phyloP scores from a whole-genome alignment of 2,113 vertebrate species.

The Carettochelys insculpta region DNA sequence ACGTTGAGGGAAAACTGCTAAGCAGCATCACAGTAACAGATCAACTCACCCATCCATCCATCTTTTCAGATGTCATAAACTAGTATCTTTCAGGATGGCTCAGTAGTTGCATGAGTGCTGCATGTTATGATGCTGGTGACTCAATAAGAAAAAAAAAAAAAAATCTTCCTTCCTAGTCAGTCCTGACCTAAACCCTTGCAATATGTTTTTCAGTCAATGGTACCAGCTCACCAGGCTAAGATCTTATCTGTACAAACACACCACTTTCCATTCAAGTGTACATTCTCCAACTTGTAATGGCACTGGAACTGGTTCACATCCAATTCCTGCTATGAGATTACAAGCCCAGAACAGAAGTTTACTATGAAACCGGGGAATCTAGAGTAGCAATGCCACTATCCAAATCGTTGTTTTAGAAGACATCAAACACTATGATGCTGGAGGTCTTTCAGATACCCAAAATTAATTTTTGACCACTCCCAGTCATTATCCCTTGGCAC shows the following conservation, averaged over 20 bases:
- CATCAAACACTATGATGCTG: rapidly evolving
- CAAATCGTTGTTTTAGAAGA: not conserved
- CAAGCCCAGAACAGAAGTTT: not conserved
- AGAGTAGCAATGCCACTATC: not conserved
- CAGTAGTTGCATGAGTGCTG: rapidly evolving
- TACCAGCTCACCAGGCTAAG: not conserved
- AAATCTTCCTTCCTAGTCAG: not conserved
- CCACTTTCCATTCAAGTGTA: not conserved
- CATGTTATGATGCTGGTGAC: rapidly evolving
- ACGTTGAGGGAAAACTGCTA: too few relatives aligned
- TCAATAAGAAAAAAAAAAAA: rapidly evolving
- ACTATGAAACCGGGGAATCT: not conserved
- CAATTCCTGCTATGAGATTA: not conserved
- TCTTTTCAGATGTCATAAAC: not conserved
- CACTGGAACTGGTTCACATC: not conserved
- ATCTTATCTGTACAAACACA: rapidly evolving
- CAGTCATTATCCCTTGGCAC: not conserved
- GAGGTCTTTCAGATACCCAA: not conserved
- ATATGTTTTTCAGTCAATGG: not conserved
- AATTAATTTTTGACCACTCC: not conserved
- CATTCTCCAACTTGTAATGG: not conserved
- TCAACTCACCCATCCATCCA: too few relatives aligned
- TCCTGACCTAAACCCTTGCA: rapidly evolving
- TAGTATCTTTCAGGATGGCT: not conserved
- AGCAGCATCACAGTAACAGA: not conserved